A percentile compares a stretch with the other conserved stretches of the same genome.
Conservation (phyloP, 2,113 vertebrate genomes). For the Dipodomys merriami region DNA sequence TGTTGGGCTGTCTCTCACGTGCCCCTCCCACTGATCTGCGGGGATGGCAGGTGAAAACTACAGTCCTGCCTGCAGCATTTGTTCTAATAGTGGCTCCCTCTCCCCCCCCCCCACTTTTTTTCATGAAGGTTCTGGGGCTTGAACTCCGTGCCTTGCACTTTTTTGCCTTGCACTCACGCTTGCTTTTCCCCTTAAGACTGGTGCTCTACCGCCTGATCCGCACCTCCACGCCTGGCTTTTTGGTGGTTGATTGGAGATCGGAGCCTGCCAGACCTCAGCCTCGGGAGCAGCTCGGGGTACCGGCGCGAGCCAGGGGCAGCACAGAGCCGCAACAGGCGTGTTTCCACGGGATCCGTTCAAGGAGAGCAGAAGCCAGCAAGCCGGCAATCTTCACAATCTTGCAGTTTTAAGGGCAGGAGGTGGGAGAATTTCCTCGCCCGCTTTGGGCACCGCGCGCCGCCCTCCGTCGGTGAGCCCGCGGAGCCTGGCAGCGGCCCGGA, state of each 20-base stretch:
- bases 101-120: no score
- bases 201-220: no score
- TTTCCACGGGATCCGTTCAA: conserved; percentile 8
- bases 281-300: no score
- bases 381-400: background rate
- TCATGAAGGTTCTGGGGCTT: no score
- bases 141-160: no score
- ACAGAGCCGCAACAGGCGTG: background rate
- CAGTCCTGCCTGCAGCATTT: background rate
- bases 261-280: no score
- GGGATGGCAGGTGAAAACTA: background rate
- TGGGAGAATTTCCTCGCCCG: conserved; percentile 6
- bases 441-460: background rate
- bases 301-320: no score
- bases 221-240: no score
- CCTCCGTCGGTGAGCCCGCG: background rate
- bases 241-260: no score
- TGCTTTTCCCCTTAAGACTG: no score
- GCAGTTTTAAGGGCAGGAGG: background rate
- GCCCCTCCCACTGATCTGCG: background rate
- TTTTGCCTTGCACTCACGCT: no score
- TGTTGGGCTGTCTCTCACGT: background rate
- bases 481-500: background rate
- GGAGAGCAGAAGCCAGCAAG: conserved; percentile 19
- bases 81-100: background rate